Conservation (phyloP, 1,140 invertebrate genomes). For the Drosophila navojoa region DNA sequence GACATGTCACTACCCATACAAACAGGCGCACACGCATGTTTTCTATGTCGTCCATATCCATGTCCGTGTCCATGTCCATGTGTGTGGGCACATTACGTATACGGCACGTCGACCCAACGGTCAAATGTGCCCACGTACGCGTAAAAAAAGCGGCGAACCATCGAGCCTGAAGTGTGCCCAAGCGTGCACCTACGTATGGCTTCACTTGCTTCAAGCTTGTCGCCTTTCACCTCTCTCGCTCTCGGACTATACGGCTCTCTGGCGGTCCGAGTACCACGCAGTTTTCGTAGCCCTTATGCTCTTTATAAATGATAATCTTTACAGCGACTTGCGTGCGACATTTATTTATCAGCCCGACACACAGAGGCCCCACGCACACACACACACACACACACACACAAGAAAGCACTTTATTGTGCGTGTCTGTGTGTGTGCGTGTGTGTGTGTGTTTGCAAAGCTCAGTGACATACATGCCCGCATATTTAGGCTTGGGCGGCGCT, state of each 20-base stretch:
- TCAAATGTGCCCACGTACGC: constrained; percentile 69
- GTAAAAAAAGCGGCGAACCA: constrained; percentile 55
- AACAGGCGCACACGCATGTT: constrained; percentile 8
- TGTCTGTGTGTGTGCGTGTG: constrained; percentile 1
- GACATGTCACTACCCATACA: constrained; percentile 13
- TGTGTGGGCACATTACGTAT: constrained; percentile 38
- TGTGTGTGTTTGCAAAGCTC: constrained; percentile 5
- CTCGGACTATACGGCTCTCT: neutral
- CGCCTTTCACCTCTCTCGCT: constrained; percentile 3
- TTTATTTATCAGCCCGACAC: constrained; percentile 50
- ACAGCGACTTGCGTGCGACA: constrained; percentile 37
- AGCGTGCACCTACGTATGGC: constrained; percentile 53
- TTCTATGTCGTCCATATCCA: neutral
- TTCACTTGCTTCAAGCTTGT: constrained; percentile 37
- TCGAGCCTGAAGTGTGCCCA: constrained; percentile 25
- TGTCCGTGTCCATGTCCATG: neutral
- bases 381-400: neutral
- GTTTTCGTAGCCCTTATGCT: constrained; percentile 39
- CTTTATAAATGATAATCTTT: constrained; percentile 73
- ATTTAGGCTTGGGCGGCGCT: constrained; percentile 7
- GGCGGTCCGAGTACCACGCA: neutral
- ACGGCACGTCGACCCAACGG: constrained; percentile 28
- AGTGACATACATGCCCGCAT: constrained; percentile 41
- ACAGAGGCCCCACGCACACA: constrained; percentile 2
- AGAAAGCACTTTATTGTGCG: neutral